These are phyloP conservation scores for Tachyglossus aculeatus DNA, from an alignment of 2,797 vertebrate genomes.

Conservation along the genomic window DNA sequence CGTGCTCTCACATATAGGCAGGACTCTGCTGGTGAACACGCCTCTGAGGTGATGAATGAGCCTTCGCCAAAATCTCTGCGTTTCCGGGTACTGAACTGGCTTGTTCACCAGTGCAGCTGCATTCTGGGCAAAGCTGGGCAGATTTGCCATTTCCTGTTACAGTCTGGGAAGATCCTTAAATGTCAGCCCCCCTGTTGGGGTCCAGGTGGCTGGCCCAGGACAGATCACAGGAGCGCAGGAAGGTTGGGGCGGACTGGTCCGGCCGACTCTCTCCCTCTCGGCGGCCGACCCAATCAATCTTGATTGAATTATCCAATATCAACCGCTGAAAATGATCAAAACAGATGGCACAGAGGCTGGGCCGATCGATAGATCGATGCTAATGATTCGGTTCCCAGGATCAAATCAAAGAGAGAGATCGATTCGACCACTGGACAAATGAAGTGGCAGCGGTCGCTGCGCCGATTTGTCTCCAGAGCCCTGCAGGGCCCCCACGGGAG, in stretches of 20 bases:
- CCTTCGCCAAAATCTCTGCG: no score
- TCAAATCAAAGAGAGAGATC: constrained; percentile 73
- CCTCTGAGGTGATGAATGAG: no score
- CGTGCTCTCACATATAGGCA: no score
- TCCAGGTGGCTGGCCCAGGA: no score
- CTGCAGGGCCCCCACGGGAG: constrained; percentile 21
- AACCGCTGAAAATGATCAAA: constrained; percentile 77
- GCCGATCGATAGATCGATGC: constrained; percentile 66
- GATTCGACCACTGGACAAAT: constrained; percentile 72
- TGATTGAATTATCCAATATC: constrained; percentile 65
- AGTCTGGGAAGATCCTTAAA: no score
- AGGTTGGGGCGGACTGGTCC: neutral
- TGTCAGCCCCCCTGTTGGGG: no score
- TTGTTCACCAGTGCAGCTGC: no score
- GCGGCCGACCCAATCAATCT: constrained; percentile 47
- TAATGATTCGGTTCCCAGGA: constrained; percentile 73
- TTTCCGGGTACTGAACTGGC: no score
- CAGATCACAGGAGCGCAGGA: neutral
- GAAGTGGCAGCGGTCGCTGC: constrained; percentile 60
- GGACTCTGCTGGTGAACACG: no score
- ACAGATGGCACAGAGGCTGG: constrained; percentile 59
- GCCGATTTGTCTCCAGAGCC: constrained; percentile 44
- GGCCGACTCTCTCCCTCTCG: constrained; percentile 61
- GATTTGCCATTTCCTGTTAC: no score
- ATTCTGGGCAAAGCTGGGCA: no score